Base-by-base conservation (phyloP, 1,140 invertebrate species). In the Leptinotarsa undecemlineata region DNA sequence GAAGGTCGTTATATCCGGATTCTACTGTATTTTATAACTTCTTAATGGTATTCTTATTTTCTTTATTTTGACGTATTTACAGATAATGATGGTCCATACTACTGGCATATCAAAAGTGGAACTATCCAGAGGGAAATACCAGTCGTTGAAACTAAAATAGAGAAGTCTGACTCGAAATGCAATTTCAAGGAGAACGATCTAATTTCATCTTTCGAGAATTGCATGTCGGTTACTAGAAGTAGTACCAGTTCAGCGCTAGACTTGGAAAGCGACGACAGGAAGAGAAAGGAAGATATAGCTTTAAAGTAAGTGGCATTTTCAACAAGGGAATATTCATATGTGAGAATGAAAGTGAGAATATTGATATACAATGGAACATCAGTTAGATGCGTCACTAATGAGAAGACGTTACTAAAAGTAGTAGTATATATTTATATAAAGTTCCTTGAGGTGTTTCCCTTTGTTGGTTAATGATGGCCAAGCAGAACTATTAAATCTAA, bases 71-170 rank as follows among this genome's bases (percentile, higher is more conserved):
- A 11, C 8, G 33, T 15, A 19, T 57, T 57, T 3, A 74, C 87
- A 95, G 96, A 97, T 87, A 94, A 94, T 81, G 92, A 94, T 84
- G 96, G 96, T 15, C 93, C 96, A 3, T 98, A 98, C 86, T 99
- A 97, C 85, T 99, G 97, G 97, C 97, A 99, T 87, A 97, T 98
- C 81, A 97, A 98, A 86, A 98, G 95, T 84, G 97, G 97, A 13
- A 98, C 96, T 1, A 98, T 98, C 81, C 97, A 98, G 84, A 89
- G 97, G 68, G 95, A 98, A 84, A 90, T 92, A 68, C 96, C 96
- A 4, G 90, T 90, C 66, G 85, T 87, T 33, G 86, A 86, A 15
- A 73, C 72, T 68, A 81, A 82, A 78, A 42, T 71, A 48, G 78
- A 83, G 78, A 88, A 88, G 81, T 86, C 85, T 69, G 86, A 88